Conservation (phyloP, 2,113 vertebrate species). For the Oenanthe melanoleuca region DNA sequence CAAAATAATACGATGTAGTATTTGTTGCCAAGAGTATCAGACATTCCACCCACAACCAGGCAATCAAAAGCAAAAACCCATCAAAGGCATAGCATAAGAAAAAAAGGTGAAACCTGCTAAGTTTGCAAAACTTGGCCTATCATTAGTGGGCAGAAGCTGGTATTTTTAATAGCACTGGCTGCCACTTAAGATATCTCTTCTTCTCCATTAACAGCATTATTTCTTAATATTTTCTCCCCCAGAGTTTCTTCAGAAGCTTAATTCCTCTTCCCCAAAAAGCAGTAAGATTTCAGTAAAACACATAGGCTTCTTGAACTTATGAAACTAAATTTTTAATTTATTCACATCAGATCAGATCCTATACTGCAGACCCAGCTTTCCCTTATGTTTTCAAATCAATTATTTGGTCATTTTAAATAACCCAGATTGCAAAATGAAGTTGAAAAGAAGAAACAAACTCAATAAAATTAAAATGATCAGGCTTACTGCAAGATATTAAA, state of each 20-base stretch:
- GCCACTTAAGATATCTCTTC: neutral
- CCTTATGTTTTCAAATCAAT: neutral
- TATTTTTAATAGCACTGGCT: slow-evolving; percentile 12
- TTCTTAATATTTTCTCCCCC: neutral
- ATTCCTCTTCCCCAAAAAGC: neutral
- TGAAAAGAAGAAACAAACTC: neutral
- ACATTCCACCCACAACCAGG: slow-evolving; percentile 46
- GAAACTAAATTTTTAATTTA: neutral
- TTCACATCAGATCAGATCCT: neutral
- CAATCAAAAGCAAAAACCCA: slow-evolving; percentile 46
- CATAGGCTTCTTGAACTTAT: neutral
- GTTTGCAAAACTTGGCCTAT: slow-evolving; percentile 15
- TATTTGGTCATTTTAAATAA: neutral
- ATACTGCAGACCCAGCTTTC: neutral
- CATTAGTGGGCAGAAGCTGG: slow-evolving; percentile 3
- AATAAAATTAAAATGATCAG: neutral
- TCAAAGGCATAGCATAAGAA: slow-evolving; percentile 12
- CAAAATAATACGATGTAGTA: neutral
- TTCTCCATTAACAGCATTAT: neutral
- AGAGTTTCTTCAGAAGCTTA: neutral
- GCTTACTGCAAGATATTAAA: neutral
- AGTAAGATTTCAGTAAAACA: neutral
- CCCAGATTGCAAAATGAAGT: neutral
- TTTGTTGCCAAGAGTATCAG: slow-evolving; percentile 12
- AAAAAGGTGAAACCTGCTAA: slow-evolving; percentile 34